Percentiles rank a stretch among this genome's conserved stretches.
Evolutionary conservation across 2,113 vertebrate genomes (phyloP).

Genomic region (Sorex fumeus): DNA sequence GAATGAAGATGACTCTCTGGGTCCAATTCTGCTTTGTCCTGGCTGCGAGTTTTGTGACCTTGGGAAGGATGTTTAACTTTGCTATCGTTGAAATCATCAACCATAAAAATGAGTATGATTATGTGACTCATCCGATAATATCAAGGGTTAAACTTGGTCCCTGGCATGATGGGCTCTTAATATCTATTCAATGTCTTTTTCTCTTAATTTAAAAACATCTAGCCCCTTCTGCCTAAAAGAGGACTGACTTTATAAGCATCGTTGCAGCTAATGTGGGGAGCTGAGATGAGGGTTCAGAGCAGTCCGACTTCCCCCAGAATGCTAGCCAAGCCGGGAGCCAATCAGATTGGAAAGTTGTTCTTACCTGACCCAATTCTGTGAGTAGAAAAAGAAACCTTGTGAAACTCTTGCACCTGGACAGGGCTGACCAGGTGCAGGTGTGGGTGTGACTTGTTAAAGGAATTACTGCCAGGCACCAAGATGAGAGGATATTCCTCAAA

Average conservation of each 20-base stretch:
- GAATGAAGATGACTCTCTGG: too few relatives aligned
- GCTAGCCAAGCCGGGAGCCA: neutral
- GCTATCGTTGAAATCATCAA: neutral
- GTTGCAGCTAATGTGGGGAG: neutral
- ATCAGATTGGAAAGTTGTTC: constrained; percentile 2
- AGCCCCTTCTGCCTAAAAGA: constrained; percentile 18
- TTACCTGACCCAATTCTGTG: neutral
- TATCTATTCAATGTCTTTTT: neutral
- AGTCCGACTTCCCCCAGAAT: neutral
- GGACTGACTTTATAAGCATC: constrained; percentile 23
- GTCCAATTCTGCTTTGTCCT: neutral
- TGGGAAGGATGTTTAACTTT: neutral
- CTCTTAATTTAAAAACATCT: neutral
- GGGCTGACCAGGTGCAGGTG: fast-evolving
- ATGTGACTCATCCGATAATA: neutral
- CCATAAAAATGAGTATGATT: neutral
- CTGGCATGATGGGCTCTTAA: neutral
- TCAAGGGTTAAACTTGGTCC: neutral
- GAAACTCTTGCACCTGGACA: neutral
- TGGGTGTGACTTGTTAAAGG: neutral
- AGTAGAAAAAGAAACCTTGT: constrained; percentile 22
- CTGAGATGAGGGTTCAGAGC: neutral
- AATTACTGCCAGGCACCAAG: neutral
- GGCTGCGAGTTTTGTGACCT: neutral
- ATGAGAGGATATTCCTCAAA: neutral